phyloP scores from a whole-genome alignment of 53 echinoderm and acorn worm species.

The Paelopatides confundens region DNA sequence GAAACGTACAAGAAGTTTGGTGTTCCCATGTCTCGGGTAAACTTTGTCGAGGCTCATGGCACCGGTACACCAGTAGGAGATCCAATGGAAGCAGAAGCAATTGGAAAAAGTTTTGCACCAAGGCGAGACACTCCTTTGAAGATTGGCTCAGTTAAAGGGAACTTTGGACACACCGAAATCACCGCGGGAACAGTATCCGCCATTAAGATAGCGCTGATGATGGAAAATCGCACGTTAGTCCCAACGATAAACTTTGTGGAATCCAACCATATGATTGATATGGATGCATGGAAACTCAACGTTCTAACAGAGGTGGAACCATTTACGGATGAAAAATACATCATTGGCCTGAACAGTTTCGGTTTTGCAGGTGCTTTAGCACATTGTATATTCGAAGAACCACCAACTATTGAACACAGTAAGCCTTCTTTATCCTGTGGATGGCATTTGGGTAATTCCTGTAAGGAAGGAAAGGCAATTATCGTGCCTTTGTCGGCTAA shows the following conservation, averaged over 20 bases:
- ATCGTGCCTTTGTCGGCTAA: slow-evolving; percentile 86
- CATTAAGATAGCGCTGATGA: slow-evolving; percentile 94
- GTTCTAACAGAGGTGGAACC: slow-evolving; percentile 74
- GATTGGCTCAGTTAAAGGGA: slow-evolving; percentile 96
- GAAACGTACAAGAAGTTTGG: slow-evolving; percentile 80
- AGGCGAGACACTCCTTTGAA: slow-evolving; percentile 70
- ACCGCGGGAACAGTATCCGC: slow-evolving; percentile 91
- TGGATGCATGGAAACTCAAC: slow-evolving; percentile 76
- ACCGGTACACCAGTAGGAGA: slow-evolving; percentile 98
- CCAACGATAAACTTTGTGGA: slow-evolving; percentile 92
- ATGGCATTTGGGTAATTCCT: slow-evolving; percentile 81
- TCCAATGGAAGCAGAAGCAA: slow-evolving; percentile 93
- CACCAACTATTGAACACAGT: slow-evolving; percentile 51
- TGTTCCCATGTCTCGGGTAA: slow-evolving; percentile 81
- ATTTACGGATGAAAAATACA: slow-evolving; percentile 62
- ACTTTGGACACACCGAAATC: slow-evolving; percentile 95
- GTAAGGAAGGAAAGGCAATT: slow-evolving; percentile 65
- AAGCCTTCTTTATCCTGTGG: slow-evolving; percentile 14
- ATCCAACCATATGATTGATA: slow-evolving; percentile 84
- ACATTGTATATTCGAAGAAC: slow-evolving; percentile 85
- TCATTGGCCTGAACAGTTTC: slow-evolving; percentile 90
- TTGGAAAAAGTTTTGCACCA: slow-evolving; percentile 77
- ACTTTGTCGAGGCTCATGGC: slow-evolving; percentile 94
- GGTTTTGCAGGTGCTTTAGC: slow-evolving; percentile 96
- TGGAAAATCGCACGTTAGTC: slow-evolving; percentile 77